Evolutionary conservation across 2,888 invertebrate species (phyloP).

Genomic region (Hyppa rectilinea): DNA sequence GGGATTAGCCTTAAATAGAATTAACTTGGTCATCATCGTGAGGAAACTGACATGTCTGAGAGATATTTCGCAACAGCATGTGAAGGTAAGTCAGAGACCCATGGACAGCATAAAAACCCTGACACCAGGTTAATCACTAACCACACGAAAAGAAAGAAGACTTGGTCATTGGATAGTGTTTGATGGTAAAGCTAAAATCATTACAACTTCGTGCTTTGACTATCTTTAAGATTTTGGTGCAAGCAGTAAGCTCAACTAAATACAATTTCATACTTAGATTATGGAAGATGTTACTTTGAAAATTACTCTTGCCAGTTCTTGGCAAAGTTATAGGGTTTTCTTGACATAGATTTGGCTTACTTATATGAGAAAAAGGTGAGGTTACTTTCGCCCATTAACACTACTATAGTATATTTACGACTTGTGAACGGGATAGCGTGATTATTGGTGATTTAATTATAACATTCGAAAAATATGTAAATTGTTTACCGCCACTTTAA

Average conservation of each 20-base stretch:
- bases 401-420: constrained; percentile 49
- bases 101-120: too few relatives aligned
- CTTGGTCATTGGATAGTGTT: neutral
- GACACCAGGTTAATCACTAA: too few relatives aligned
- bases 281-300: neutral
- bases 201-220: too few relatives aligned
- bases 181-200: neutral
- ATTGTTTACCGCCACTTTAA: constrained; percentile 34
- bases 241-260: neutral
- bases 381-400: constrained; percentile 41
- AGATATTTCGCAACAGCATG: too few relatives aligned
- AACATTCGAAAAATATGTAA: constrained; percentile 56
- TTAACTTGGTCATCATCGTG: neutral
- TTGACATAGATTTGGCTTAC: constrained; percentile 2
- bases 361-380: constrained; percentile 16
- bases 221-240: neutral
- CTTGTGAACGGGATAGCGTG: constrained; percentile 49
- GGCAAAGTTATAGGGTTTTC: constrained; percentile 8
- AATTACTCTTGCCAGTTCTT: neutral
- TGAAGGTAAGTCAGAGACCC: too few relatives aligned
- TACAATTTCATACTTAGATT: neutral
- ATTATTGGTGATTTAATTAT: constrained; percentile 52
- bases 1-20: too few relatives aligned
- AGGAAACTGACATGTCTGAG: too few relatives aligned
- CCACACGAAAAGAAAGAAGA: too few relatives aligned